Evolutionary conservation across 2,797 vertebrate species (phyloP).

Genomic region (Danio tinwini): DNA sequence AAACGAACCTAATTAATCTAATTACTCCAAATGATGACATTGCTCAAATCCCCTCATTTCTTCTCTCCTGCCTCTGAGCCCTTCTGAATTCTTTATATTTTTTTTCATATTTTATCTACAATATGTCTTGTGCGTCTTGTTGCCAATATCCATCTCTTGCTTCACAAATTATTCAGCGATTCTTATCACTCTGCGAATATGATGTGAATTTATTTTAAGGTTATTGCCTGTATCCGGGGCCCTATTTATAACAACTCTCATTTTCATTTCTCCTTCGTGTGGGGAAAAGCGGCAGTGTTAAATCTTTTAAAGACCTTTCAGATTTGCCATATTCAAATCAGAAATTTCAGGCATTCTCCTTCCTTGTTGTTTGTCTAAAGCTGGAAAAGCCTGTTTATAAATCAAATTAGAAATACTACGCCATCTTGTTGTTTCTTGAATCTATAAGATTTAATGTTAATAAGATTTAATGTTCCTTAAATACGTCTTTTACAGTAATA

Average conservation of each 20-base stretch:
- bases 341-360: not conserved
- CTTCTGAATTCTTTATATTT: not conserved
- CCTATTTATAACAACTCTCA: slow-evolving; percentile 10
- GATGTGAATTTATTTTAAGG: slow-evolving; percentile 21
- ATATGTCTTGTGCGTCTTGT: not conserved
- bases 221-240: not conserved
- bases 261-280: not conserved
- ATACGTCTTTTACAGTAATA: no score
- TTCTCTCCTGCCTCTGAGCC: not conserved
- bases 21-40: not conserved
- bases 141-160: slow-evolving; percentile 18
- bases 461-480: no score
- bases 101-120: no score
- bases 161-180: slow-evolving; percentile 42
- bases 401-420: slow-evolving; percentile 4
- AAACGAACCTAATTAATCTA: not conserved
- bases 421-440: not conserved
- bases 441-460: not conserved
- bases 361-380: not conserved
- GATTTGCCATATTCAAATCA: not conserved
- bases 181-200: slow-evolving; percentile 18
- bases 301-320: slow-evolving; percentile 13
- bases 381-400: slow-evolving; percentile 13
- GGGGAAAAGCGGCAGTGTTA: not conserved
- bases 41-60: not conserved